Percentiles rank a stretch among this genome's conserved stretches.
Evolutionary conservation across 2,113 vertebrate genomes (phyloP).

Genomic region (Tetrax tetrax): DNA sequence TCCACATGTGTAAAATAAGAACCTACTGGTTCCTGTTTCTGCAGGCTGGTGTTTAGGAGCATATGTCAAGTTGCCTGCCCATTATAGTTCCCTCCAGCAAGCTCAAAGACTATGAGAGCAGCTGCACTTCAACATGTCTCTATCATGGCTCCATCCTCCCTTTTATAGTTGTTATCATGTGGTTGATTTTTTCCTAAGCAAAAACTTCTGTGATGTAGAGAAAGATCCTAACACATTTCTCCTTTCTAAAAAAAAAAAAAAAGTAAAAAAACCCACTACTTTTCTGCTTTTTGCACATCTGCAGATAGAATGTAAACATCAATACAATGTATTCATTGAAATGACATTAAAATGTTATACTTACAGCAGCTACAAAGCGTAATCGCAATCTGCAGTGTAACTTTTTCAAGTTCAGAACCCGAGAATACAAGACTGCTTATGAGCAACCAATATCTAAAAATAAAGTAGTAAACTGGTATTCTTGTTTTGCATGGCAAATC

Average conservation of each 20-base stretch:
- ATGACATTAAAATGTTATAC: not conserved
- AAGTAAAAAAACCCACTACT: not conserved
- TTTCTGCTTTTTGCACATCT: not conserved
- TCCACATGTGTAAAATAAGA: not conserved
- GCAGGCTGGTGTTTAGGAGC: not conserved
- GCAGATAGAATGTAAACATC: not conserved
- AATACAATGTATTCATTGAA: not conserved
- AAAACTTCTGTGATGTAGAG: not conserved
- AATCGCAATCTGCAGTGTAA: not conserved
- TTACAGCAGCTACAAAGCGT: not conserved
- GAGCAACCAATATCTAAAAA: not conserved
- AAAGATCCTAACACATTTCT: not conserved
- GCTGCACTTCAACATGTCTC: not conserved
- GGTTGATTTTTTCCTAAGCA: not conserved
- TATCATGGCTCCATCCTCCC: not conserved
- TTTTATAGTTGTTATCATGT: not conserved
- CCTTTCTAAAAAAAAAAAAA: not conserved
- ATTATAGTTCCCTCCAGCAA: not conserved
- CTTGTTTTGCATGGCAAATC: not conserved
- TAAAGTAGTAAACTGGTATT: not conserved
- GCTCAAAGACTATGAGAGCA: not conserved
- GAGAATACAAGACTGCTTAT: not conserved
- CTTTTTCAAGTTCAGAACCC: not conserved
- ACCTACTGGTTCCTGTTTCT: not conserved
- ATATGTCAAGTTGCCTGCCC: not conserved